phyloP scores from a whole-genome alignment of 2,888 invertebrate species.

The Volucella inflata region DNA sequence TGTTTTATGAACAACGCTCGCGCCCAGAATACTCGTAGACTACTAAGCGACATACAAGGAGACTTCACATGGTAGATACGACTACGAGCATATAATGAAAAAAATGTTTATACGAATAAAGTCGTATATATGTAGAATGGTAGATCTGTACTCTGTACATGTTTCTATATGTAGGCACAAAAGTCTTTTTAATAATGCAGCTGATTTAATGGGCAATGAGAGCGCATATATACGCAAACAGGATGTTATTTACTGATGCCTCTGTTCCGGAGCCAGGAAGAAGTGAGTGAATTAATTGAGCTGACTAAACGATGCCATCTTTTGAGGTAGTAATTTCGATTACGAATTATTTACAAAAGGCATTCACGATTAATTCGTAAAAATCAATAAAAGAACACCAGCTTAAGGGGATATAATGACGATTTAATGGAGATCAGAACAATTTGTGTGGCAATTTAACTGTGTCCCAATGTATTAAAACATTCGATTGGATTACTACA shows the following conservation, averaged over 20 bases:
- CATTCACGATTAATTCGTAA: slow-evolving; percentile 19
- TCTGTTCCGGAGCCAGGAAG: not conserved
- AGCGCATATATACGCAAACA: slow-evolving; percentile 3
- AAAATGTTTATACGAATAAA: slow-evolving; percentile 14
- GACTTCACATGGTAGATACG: not conserved
- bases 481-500: not conserved
- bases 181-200: slow-evolving; percentile 39
- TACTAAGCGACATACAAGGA: slow-evolving; percentile 28
- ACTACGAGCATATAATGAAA: not conserved
- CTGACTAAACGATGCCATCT: slow-evolving; percentile 32
- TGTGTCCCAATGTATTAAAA: not conserved
- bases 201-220: slow-evolving; percentile 35
- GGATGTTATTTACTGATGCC: slow-evolving; percentile 19
- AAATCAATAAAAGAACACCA: not conserved
- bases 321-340: slow-evolving; percentile 16
- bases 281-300: slow-evolving; percentile 19
- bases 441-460: slow-evolving; percentile 2
- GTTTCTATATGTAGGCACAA: not conserved
- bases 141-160: slow-evolving; percentile 1
- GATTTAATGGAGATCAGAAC: slow-evolving; percentile 11
- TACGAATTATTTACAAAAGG: slow-evolving; percentile 16
- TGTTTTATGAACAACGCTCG: slow-evolving; percentile 43
- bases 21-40: slow-evolving; percentile 1
- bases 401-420: not conserved
- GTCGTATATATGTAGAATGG: not conserved